These are phyloP conservation scores for Torymus aiolomorphi DNA, from an alignment of 2,888 invertebrate species.

Conservation along the genomic window DNA sequence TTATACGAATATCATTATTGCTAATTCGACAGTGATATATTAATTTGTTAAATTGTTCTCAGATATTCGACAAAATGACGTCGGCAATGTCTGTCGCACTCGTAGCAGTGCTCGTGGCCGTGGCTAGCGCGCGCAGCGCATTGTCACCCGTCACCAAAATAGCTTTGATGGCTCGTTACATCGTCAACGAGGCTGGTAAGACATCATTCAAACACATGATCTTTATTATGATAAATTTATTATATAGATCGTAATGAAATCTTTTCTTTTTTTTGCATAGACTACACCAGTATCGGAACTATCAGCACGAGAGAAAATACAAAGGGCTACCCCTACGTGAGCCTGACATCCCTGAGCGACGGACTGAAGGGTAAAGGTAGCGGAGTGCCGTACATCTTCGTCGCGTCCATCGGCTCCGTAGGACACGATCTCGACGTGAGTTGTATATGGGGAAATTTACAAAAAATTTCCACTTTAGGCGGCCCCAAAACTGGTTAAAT, in stretches of 20 bases:
- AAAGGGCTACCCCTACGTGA: constrained; percentile 81
- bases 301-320: constrained; percentile 79
- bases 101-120: constrained; percentile 1
- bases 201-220: neutral
- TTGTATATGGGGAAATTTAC: too few relatives aligned
- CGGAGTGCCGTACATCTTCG: constrained; percentile 84
- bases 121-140: constrained; percentile 67
- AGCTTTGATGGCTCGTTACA: constrained; percentile 83
- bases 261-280: constrained; percentile 73
- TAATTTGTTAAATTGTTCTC: too few relatives aligned
- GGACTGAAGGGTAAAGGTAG: constrained; percentile 81
- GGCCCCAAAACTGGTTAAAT: too few relatives aligned
- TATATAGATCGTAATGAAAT: neutral
- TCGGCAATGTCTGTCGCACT: neutral
- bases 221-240: neutral
- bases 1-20: too few relatives aligned
- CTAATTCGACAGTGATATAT: too few relatives aligned
- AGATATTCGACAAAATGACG: neutral
- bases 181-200: constrained; percentile 82
- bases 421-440: constrained; percentile 81
- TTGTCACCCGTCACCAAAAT: constrained; percentile 79
- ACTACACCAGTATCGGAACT: constrained; percentile 83
- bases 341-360: constrained; percentile 83
- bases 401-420: constrained; percentile 82
- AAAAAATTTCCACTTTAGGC: too few relatives aligned